Evolutionary conservation across 2,888 invertebrate species (phyloP).

Genomic region (Drosophila neonasuta): DNA sequence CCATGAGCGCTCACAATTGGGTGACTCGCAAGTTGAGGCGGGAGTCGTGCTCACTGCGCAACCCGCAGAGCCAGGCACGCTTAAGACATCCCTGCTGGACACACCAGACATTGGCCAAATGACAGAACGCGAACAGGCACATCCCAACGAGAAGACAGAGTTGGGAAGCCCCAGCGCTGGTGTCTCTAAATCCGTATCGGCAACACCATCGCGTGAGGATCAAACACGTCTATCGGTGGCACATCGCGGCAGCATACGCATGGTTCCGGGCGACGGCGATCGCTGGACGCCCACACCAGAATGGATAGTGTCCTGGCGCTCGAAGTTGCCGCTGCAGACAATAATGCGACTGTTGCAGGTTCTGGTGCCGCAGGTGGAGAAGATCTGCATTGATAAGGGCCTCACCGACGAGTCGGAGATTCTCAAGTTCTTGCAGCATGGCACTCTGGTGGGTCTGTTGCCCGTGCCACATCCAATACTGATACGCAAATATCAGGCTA

Average conservation of each 20-base stretch:
- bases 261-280: slow-evolving; percentile 80
- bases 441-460: slow-evolving; percentile 97
- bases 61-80: slow-evolving; percentile 95
- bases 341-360: slow-evolving; percentile 99
- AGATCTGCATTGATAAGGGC: slow-evolving; percentile 99
- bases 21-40: slow-evolving; percentile 85
- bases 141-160: slow-evolving; percentile 84
- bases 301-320: slow-evolving; percentile 98
- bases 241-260: slow-evolving; percentile 86
- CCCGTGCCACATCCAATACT: slow-evolving; percentile 99
- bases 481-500: slow-evolving; percentile 99
- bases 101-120: slow-evolving; percentile 94
- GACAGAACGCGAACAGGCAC: slow-evolving; percentile 97
- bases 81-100: slow-evolving; percentile 94
- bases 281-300: slow-evolving; percentile 95
- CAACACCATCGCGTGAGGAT: slow-evolving; percentile 54
- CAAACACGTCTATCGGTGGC: slow-evolving; percentile 76
- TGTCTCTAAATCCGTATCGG: slow-evolving; percentile 54
- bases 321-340: slow-evolving; percentile 98
- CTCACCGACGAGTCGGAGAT: slow-evolving; percentile 99
- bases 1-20: slow-evolving; percentile 62
- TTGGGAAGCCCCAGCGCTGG: slow-evolving; percentile 44
- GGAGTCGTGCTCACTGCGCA: slow-evolving; percentile 89
- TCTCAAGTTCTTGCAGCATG: slow-evolving; percentile 98
- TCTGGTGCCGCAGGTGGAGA: slow-evolving; percentile 99